A percentile compares a stretch with the other conserved stretches of the same genome.
Evolutionary conservation across 1,140 invertebrate species (phyloP).

Genomic region (Diachasmimorpha longicaudata): DNA sequence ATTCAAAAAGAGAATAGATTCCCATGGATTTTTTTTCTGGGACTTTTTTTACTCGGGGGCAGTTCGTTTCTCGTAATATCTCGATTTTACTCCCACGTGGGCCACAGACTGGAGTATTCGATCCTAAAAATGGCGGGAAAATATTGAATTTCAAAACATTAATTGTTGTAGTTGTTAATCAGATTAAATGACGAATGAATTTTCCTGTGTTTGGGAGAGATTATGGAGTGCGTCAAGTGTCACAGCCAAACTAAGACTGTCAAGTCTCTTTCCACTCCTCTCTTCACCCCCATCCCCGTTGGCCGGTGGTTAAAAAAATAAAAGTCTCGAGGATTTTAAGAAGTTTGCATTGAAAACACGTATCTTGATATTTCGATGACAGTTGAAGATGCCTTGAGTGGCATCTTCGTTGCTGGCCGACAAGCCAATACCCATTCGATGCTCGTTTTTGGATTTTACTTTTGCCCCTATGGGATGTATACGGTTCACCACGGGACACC

Average conservation of each 20-base stretch:
- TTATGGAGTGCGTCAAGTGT: background rate
- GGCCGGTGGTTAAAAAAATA: background rate
- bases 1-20: conserved; percentile 2
- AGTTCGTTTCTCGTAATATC: background rate
- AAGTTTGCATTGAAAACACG: conserved; percentile 11
- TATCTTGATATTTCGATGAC: conserved; percentile 11
- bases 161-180: too few relatives aligned
- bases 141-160: too few relatives aligned
- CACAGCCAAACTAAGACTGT: background rate
- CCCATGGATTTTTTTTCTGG: background rate
- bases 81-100: background rate
- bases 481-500: background rate
- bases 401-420: conserved; percentile 5
- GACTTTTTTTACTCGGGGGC: background rate
- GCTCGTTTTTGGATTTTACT: background rate
- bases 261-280: too few relatives aligned
- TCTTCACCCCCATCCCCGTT: too few relatives aligned
- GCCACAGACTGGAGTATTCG: too few relatives aligned
- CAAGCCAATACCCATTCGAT: background rate
- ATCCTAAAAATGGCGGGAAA: too few relatives aligned
- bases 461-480: background rate
- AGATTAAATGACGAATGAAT: too few relatives aligned
- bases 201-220: too few relatives aligned
- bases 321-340: background rate
- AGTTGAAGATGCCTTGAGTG: conserved; percentile 12